A percentile compares a stretch with the other conserved stretches of the same genome.
Conservation (phyloP, 2,888 invertebrate species). For the Formica aserva region DNA sequence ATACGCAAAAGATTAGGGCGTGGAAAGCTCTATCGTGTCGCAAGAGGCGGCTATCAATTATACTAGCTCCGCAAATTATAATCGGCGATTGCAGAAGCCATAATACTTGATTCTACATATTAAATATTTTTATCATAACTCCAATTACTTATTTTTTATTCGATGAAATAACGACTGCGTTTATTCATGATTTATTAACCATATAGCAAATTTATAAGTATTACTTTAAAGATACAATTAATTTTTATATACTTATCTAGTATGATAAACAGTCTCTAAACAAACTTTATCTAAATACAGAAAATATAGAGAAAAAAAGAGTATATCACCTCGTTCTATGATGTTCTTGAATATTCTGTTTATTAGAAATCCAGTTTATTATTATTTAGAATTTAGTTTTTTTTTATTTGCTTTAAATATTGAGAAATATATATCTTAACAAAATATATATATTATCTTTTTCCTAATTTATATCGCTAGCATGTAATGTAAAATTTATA, state of each 20-base stretch:
- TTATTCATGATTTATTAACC: not conserved
- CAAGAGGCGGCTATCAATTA: conserved; percentile 26
- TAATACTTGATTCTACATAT: not conserved
- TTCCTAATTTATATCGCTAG: not conserved
- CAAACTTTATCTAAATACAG: not conserved
- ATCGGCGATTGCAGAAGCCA: not conserved
- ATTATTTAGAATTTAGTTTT: not conserved
- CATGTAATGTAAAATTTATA: not conserved
- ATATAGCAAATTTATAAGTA: not conserved
- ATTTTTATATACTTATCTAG: not conserved
- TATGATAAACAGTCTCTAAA: not conserved
- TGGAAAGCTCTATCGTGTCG: conserved; percentile 43
- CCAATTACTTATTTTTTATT: conserved; percentile 4
- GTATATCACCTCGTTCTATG: conserved; percentile 4
- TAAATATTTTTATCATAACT: conserved; percentile 11
- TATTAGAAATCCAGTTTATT: conserved; percentile 66
- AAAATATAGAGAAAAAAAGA: not conserved
- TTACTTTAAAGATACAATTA: not conserved
- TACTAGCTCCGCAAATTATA: conserved; percentile 19
- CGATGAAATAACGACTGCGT: not conserved
- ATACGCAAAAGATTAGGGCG: conserved; percentile 35
- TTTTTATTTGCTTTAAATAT: not conserved
- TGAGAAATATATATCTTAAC: not conserved
- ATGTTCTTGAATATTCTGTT: conserved; percentile 79
- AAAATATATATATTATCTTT: not conserved